Evolutionary conservation across 2,113 vertebrate genomes (phyloP), one percentile per base, ranked within the genome.

Genomic region (Lamprotornis superbus): DNA sequence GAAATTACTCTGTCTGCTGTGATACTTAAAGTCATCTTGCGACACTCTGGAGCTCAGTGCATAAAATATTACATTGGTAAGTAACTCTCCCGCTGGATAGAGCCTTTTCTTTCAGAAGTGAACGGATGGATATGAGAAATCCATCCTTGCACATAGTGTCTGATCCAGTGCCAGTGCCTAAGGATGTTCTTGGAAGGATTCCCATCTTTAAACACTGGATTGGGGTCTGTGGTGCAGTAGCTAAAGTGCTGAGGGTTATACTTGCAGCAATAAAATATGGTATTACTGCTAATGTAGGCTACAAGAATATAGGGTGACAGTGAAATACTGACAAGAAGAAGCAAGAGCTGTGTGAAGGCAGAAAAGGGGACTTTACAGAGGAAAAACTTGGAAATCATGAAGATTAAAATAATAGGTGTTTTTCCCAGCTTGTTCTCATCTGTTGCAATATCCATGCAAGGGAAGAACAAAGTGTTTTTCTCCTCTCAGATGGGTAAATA

Each of bases 151-250:
- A 52, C 74, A 63, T 2, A 71, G 88, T 20, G 80, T 96, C 92
- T 96, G 88, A 94, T 93, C 86, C 74, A 55, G 61, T 89, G 95
- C 90, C 94, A 96, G 73, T 93, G 95, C 94, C 83, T 92, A 89
- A 90, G 88, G 92, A 92, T 69, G 88, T 94, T 87, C 86, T 90
- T 90, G 93, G 95, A 96, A 89, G 63, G 61, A 73, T 68, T 96
- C 92, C 94, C 80, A 83, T 82, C 76, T 84, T 90, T 65, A 87
- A 87, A 53, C 57, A 59, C 59, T 50, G 83, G 49, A 86, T 50
- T 73, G 57, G 53, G 55, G 93, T 81, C 90, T 49, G 16, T 47
- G 37, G 57, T 89, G 80, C 56, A 84, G 86, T 39, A 78, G 80
- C 64, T 93, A 61, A 90, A 96, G 64, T 87, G 92, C 83, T 89